phyloP scores from a whole-genome alignment of 1,140 invertebrate species.

The Apis dorsata region DNA sequence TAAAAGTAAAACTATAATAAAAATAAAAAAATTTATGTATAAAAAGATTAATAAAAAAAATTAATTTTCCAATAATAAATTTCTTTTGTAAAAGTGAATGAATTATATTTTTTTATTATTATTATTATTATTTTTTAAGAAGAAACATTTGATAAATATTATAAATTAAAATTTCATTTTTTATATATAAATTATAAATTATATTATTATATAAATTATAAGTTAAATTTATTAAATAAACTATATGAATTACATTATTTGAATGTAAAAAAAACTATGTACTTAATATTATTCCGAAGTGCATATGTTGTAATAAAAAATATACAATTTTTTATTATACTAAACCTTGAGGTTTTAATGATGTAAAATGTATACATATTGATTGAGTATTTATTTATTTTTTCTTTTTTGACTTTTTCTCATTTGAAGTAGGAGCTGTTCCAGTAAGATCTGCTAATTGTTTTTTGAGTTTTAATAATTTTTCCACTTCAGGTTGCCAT shows the following conservation, averaged over 20 bases:
- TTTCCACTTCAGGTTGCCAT: conserved; percentile 88
- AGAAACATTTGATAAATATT: conserved; percentile 9
- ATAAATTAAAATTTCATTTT: neutral
- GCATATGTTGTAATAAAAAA: conserved; percentile 9
- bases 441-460: conserved; percentile 80
- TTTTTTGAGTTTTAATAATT: conserved; percentile 88
- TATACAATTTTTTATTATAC: conserved; percentile 12
- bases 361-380: neutral
- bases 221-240: conserved; percentile 42
- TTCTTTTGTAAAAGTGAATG: neutral
- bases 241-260: conserved; percentile 20
- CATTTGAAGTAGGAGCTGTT: conserved; percentile 53
- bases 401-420: conserved; percentile 78
- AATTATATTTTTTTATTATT: neutral
- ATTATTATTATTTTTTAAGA: conserved; percentile 1
- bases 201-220: conserved; percentile 33
- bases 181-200: conserved; percentile 41
- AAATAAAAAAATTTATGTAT: neutral
- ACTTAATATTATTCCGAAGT: neutral
- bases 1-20: neutral
- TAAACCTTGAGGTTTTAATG: conserved; percentile 8
- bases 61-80: too few species aligned
- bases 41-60: neutral
- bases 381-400: conserved; percentile 60
- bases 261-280: conserved; percentile 23